These are phyloP conservation scores for Ectemnius continuus DNA, from an alignment of 2,888 invertebrate species.

Conservation along the genomic window DNA sequence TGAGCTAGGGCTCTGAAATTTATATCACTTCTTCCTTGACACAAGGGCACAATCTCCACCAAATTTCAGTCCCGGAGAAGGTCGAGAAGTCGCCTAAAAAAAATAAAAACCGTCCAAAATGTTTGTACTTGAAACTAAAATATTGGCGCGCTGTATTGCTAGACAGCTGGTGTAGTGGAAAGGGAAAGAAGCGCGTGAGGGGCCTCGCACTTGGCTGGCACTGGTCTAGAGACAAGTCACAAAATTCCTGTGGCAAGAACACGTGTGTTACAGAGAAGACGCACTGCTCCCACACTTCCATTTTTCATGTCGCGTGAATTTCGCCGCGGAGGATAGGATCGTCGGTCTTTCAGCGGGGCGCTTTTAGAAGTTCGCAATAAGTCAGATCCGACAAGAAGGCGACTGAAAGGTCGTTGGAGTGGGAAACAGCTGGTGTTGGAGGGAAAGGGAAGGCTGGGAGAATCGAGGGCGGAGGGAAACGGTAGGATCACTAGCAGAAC, in stretches of 20 bases:
- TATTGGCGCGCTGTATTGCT: too few relatives aligned
- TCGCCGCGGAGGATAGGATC: conserved; percentile 32
- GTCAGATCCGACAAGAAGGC: conserved; percentile 43
- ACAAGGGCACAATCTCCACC: too few relatives aligned
- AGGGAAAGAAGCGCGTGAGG: too few relatives aligned
- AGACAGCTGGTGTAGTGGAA: too few relatives aligned
- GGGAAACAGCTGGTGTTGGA: conserved; percentile 23
- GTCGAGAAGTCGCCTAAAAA: too few relatives aligned
- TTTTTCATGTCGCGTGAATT: conserved; percentile 56
- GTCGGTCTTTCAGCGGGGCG: conserved; percentile 19
- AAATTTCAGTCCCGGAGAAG: too few relatives aligned
- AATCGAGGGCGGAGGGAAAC: conserved; percentile 13
- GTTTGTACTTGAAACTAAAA: too few relatives aligned
- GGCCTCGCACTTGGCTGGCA: too few relatives aligned
- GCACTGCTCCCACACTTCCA: conserved; percentile 37
- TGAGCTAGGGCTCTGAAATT: too few relatives aligned
- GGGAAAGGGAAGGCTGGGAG: neutral
- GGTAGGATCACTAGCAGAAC: conserved; percentile 14
- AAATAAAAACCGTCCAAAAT: too few relatives aligned
- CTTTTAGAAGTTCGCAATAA: conserved; percentile 63
- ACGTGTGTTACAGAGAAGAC: neutral
- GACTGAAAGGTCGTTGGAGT: conserved; percentile 6
- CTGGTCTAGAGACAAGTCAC: neutral
- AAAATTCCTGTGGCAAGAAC: conserved; percentile 12
- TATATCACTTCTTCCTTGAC: too few relatives aligned